phyloP scores from a whole-genome alignment of 2,113 vertebrate species.

The Ondatra zibethicus region DNA sequence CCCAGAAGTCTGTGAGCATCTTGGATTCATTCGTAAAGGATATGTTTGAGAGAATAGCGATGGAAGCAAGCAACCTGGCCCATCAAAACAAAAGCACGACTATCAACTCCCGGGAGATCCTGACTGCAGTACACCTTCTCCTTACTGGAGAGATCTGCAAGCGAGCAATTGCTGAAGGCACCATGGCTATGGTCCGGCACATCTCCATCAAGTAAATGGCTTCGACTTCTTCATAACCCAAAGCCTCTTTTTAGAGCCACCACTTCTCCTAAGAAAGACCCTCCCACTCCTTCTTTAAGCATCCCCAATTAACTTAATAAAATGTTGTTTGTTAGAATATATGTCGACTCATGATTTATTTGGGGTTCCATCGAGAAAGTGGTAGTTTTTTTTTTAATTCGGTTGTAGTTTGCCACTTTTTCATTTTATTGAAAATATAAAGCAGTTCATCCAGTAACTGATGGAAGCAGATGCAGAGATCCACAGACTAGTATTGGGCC shows the following conservation, averaged over 20 bases:
- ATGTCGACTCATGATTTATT: too few species aligned
- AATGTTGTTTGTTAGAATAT: too few species aligned
- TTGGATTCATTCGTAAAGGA: not conserved
- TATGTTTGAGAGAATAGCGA: not conserved
- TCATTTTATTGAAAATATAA: too few species aligned
- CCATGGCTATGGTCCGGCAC: not conserved
- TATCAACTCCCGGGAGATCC: not conserved
- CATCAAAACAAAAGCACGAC: rapidly evolving
- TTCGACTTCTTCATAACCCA: not conserved
- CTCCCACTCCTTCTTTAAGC: too few species aligned
- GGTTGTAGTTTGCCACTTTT: too few species aligned
- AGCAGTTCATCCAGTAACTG: too few species aligned
- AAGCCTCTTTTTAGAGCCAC: not conserved
- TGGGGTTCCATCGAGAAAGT: too few species aligned
- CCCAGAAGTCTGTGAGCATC: not conserved
- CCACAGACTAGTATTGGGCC: too few species aligned
- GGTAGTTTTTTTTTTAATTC: too few species aligned
- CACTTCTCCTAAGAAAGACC: too few species aligned
- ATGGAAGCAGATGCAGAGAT: too few species aligned
- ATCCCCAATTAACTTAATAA: too few species aligned
- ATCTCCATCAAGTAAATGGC: not conserved
- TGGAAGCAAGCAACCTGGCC: not conserved
- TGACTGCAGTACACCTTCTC: not conserved
- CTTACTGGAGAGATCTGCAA: not conserved
- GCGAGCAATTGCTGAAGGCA: not conserved